phyloP scores from a whole-genome alignment of 2,888 invertebrate genomes.

The Athrips mouffetella region DNA sequence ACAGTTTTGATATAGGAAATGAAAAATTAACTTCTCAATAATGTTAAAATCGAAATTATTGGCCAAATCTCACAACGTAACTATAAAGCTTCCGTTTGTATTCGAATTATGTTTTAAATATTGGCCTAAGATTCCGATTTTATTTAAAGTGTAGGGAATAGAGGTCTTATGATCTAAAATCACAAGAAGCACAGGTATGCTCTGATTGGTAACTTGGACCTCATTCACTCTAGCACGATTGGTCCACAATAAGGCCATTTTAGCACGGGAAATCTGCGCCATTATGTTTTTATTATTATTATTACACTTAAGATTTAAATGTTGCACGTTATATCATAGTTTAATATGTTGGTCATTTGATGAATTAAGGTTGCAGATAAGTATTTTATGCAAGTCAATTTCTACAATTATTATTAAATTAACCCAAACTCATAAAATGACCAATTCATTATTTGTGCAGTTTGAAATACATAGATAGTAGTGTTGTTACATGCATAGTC shows the following conservation, averaged over 20 bases:
- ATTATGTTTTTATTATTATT: not conserved
- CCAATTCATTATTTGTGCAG: not conserved
- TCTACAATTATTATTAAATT: not conserved
- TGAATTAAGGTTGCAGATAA: not conserved
- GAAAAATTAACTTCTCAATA: too few species aligned
- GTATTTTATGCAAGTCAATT: too few species aligned
- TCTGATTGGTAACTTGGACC: conserved; percentile 43
- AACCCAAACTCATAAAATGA: conserved; percentile 2
- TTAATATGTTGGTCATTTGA: conserved; percentile 1
- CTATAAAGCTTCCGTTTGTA: too few species aligned
- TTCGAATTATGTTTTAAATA: too few species aligned
- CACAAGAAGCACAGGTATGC: conserved; percentile 39
- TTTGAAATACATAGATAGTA: not conserved
- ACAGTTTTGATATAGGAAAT: conserved; percentile 29
- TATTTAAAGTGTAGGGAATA: not conserved
- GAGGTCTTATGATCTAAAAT: conserved; percentile 26
- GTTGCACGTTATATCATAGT: not conserved
- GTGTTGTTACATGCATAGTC: not conserved
- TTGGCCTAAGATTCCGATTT: too few species aligned
- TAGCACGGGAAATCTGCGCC: not conserved
- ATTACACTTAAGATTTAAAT: not conserved
- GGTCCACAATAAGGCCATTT: conserved; percentile 70
- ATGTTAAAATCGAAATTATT: not conserved
- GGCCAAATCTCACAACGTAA: too few species aligned
- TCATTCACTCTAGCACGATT: conserved; percentile 46